These are phyloP conservation scores for Coranthus polyacanthus DNA, from an alignment of 2,797 vertebrate genomes.

Conservation along the genomic window DNA sequence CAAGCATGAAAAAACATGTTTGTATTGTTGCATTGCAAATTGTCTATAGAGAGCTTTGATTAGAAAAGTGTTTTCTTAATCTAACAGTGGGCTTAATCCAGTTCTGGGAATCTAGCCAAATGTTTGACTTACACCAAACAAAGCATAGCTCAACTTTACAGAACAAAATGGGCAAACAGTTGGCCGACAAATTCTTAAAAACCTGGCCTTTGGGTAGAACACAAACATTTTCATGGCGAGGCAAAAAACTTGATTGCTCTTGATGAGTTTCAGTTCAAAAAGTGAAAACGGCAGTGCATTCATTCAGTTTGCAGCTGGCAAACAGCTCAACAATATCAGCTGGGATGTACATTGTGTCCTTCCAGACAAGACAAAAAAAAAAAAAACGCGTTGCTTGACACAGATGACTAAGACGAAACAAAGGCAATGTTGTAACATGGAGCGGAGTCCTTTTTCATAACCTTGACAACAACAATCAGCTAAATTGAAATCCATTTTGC, in stretches of 20 bases:
- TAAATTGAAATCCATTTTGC: constrained; percentile 56
- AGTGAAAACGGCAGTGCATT: constrained; percentile 22
- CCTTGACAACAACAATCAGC: constrained; percentile 49
- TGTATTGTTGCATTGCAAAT: constrained; percentile 24
- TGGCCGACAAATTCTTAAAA: constrained; percentile 45
- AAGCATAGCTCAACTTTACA: constrained; percentile 48
- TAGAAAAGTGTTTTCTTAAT: constrained; percentile 36
- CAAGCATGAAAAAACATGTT: constrained; percentile 29
- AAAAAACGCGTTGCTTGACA: constrained; percentile 25
- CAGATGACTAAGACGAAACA: constrained; percentile 33
- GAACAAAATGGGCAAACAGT: constrained; percentile 44
- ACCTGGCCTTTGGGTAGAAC: constrained; percentile 31
- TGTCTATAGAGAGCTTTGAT: constrained; percentile 37
- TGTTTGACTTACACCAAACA: constrained; percentile 62
- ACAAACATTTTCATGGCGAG: constrained; percentile 37
- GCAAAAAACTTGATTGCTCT: constrained; percentile 38
- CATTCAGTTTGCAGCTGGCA: constrained; percentile 45
- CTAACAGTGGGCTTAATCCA: constrained; percentile 49
- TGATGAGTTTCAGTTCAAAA: constrained; percentile 37
- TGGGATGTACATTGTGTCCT: constrained; percentile 17
- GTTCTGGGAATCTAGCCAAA: constrained; percentile 67
- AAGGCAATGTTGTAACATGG: constrained; percentile 19
- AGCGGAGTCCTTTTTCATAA: constrained; percentile 22
- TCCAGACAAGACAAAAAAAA: constrained; percentile 31
- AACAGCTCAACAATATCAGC: constrained; percentile 25